Evolutionary conservation across 2,113 vertebrate species (phyloP).

Genomic region (Hirundichthys speculiger): DNA sequence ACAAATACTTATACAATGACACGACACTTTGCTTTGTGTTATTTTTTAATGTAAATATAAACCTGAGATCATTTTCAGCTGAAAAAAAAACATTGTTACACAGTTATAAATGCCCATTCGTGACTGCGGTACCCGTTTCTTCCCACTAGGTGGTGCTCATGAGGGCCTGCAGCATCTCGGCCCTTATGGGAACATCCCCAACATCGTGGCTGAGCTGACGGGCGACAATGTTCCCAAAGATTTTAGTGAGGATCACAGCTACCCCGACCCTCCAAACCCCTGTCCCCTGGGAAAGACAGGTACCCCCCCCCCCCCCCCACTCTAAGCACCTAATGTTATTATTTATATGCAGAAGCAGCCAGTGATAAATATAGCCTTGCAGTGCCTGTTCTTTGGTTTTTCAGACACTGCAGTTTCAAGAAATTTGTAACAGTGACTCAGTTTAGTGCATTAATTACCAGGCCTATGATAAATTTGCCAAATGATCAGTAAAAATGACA

Average conservation of each 20-base stretch:
- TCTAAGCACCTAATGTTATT: no score
- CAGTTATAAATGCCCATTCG: neutral
- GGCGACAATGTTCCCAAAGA: slow-evolving; percentile 96
- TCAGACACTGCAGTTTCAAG: no score
- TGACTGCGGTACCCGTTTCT: neutral
- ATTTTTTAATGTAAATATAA: neutral
- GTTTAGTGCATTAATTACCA: neutral
- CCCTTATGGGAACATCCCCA: slow-evolving; percentile 97
- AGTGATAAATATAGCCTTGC: no score
- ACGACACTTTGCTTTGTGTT: no score
- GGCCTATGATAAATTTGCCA: neutral
- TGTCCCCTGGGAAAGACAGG: slow-evolving; percentile 94
- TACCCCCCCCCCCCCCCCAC: slow-evolving; percentile 50
- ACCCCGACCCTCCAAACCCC: slow-evolving; percentile 97
- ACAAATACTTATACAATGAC: no score
- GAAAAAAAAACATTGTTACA: no score
- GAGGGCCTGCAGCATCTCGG: slow-evolving; percentile 97
- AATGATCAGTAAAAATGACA: neutral
- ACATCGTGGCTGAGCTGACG: slow-evolving; percentile 96
- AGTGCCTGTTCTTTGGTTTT: no score
- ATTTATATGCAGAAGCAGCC: no score
- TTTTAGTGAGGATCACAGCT: slow-evolving; percentile 94
- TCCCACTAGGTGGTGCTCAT: slow-evolving; percentile 90
- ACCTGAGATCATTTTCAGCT: neutral
- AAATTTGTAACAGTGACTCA: neutral